Conservation (phyloP, 64 coral and sea anemone genomes). For the Anthopleura sola region DNA sequence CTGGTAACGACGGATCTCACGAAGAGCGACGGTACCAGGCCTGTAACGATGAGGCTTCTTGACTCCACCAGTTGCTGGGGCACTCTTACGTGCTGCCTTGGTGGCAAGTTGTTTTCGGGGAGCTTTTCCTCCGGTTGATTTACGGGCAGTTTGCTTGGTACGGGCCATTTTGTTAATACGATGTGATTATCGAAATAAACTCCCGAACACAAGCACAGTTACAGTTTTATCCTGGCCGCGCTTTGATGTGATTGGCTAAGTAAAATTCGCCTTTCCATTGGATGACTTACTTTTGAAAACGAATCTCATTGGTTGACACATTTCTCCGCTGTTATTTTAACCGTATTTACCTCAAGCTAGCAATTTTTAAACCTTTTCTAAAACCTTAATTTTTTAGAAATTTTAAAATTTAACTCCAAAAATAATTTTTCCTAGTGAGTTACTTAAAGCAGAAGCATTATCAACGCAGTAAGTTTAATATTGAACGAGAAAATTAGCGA, state of each 20-base stretch:
- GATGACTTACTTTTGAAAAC: background rate
- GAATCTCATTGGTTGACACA: background rate
- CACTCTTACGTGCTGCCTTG: conserved; percentile 21
- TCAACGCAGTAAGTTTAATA: background rate
- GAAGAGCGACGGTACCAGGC: conserved; percentile 52
- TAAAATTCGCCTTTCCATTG: background rate
- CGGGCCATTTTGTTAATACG: background rate
- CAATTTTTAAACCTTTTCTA: background rate
- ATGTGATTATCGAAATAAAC: background rate
- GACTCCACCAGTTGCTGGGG: conserved; percentile 12
- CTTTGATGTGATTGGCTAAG: background rate
- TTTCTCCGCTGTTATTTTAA: background rate
- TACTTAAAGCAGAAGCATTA: background rate
- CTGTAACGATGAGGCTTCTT: conserved; percentile 42
- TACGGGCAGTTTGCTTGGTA: conserved; percentile 18
- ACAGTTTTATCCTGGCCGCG: background rate
- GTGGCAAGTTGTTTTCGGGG: conserved; percentile 18
- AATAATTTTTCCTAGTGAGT: background rate
- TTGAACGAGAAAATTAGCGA: background rate
- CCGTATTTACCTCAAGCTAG: background rate
- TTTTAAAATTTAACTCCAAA: background rate
- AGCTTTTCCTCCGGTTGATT: conserved; percentile 17
- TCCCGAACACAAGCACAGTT: background rate
- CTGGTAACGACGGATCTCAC: conserved; percentile 62
- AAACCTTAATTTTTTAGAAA: background rate